phyloP scores from a whole-genome alignment of 1,140 invertebrate genomes.

The Penaeus chinensis region DNA sequence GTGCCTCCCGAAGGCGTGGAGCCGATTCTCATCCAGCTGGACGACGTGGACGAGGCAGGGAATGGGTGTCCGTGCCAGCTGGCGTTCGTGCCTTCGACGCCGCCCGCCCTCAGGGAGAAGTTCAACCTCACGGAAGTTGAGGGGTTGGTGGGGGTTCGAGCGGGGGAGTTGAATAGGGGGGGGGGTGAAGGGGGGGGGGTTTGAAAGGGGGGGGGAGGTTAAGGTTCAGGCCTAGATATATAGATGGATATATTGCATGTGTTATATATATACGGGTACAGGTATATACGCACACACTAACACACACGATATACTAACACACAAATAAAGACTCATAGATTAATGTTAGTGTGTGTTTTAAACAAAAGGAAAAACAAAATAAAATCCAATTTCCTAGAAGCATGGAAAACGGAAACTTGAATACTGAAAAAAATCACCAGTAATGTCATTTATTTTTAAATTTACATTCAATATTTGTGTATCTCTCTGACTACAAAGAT shows the following conservation, averaged over 20 bases:
- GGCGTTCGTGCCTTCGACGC: not conserved
- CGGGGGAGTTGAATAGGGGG: too few relatives aligned
- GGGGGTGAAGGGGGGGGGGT: not conserved
- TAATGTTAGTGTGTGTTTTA: too few relatives aligned
- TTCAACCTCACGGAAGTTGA: conserved; percentile 26
- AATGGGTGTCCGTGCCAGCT: not conserved
- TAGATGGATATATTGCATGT: not conserved
- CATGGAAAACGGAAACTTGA: too few relatives aligned
- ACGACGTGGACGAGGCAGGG: not conserved
- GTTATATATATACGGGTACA: not conserved
- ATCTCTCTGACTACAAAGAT: too few relatives aligned
- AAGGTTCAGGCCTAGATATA: not conserved
- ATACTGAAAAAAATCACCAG: too few relatives aligned
- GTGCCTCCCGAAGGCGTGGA: not conserved
- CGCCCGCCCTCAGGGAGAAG: not conserved
- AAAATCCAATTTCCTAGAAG: not conserved
- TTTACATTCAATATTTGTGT: too few relatives aligned
- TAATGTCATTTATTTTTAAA: too few relatives aligned
- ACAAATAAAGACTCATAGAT: too few relatives aligned
- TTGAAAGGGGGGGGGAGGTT: not conserved
- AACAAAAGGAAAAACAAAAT: too few relatives aligned
- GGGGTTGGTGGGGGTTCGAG: not conserved
- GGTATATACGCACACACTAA: too few relatives aligned
- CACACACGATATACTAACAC: not conserved
- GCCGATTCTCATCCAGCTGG: not conserved